These are phyloP conservation scores for Circaetus gallicus DNA, from an alignment of 2,113 vertebrate genomes.

Conservation along the genomic window DNA sequence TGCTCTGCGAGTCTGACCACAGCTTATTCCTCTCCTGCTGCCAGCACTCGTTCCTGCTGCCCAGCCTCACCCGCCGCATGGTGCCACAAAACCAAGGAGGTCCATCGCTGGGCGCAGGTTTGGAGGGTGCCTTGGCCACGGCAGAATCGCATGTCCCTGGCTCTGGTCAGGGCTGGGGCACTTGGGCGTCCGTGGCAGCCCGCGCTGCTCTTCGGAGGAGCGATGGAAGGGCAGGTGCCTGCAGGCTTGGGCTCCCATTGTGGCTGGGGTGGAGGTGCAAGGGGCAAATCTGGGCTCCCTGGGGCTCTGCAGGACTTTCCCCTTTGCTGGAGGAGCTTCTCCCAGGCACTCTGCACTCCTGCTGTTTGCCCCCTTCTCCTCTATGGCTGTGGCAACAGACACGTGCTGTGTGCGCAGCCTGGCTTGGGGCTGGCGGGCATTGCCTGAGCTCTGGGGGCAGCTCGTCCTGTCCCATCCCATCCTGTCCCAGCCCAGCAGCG, in stretches of 20 bases:
- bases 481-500: background rate
- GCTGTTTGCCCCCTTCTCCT: background rate
- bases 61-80: rapidly evolving
- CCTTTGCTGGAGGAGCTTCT: background rate
- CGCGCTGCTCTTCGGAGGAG: background rate
- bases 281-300: background rate
- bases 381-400: rapidly evolving
- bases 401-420: background rate
- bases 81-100: background rate
- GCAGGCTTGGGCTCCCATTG: background rate
- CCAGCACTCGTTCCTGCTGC: background rate
- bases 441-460: background rate
- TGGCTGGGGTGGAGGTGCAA: background rate
- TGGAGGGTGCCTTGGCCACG: background rate
- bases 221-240: background rate
- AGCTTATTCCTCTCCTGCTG: background rate
- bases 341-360: background rate
- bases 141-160: background rate
- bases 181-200: background rate
- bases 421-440: background rate
- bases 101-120: background rate
- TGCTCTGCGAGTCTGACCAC: background rate
- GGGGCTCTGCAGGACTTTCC: background rate
- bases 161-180: background rate
- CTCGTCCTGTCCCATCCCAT: background rate